Conservation (phyloP, 92 coral and sea anemone genomes). For the Heteractis magnifica region DNA sequence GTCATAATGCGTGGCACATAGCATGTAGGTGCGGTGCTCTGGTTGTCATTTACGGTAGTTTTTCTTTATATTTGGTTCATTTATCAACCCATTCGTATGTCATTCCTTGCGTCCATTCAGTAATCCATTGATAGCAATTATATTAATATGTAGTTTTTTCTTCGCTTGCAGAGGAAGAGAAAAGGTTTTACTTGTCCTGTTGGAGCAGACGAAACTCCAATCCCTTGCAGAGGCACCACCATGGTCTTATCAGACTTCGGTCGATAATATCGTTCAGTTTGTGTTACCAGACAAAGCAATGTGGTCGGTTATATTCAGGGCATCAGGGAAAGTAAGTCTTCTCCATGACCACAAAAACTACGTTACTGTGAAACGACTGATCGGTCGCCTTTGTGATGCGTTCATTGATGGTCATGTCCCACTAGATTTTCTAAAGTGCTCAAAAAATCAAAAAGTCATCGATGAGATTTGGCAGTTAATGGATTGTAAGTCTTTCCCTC, state of each 20-base stretch:
- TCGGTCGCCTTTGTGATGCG: neutral
- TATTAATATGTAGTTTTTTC: neutral
- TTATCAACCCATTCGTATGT: neutral
- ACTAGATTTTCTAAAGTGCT: neutral
- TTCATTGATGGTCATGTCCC: neutral
- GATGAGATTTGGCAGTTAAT: slow-evolving; percentile 12
- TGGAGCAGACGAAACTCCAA: slow-evolving; percentile 7
- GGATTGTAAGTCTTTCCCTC: neutral
- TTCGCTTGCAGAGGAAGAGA: slow-evolving; percentile 27
- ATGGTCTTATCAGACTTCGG: neutral
- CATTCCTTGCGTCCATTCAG: neutral
- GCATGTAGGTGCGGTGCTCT: too few relatives aligned
- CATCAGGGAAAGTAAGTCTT: slow-evolving; percentile 15
- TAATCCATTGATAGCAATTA: neutral
- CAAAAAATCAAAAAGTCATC: neutral
- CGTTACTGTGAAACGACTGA: neutral
- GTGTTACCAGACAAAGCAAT: slow-evolving; percentile 9
- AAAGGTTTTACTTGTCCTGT: slow-evolving; percentile 20
- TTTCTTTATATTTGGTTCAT: neutral
- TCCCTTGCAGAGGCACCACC: neutral
- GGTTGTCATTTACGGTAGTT: too few relatives aligned
- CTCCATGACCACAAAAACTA: slow-evolving; percentile 5
- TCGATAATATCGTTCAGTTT: neutral
- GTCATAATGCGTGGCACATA: too few relatives aligned
- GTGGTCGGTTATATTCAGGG: slow-evolving; percentile 19